Evolutionary conservation across 2,888 invertebrate genomes (phyloP), one percentile per base, ranked within the genome.

Genomic region (Heterodera filipjevi): DNA sequence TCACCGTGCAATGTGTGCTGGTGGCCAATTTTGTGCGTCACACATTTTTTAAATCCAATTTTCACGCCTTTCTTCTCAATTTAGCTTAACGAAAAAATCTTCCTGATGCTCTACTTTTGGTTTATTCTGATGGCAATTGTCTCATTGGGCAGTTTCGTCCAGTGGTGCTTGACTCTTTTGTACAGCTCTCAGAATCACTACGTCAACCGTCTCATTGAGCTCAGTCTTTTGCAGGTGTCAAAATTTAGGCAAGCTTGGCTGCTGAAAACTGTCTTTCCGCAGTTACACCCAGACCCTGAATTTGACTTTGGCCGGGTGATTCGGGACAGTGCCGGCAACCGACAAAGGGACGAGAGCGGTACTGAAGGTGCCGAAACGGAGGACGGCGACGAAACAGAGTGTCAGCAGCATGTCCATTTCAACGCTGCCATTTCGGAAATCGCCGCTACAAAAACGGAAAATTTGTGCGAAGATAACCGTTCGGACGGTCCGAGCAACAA

Each of bases 1-100:
- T 77, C 39, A 80, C 82, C n/a, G 80, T 86, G 19, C 85, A 85
- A 77, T 85, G 85, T 71, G 83, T 85, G 32, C 80, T 85, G 59
- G 78, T 79, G 81, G 79, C 81, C 53, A 86, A 85, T 80, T 85
- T 86, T 81, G 66, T 84, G n/a, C n/a, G n/a, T n/a, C n/a, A n/a
- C n/a, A n/a, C n/a, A n/a, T n/a, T n/a, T n/a, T n/a, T n/a, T n/a
- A 8, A 53, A 53, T 53, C 22, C 59, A n/a, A 27, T 44, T 32
- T 19, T 22, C 10, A 27, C 68, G 30, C 46, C 6, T 53, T 3
- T 3, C 49, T 72, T 39, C 39, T 10, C 22, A 6, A 6, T 75
- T 75, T 32, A 75, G 79, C 66, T 79, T n/a, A 79, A 79, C 53
- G 79, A 79, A 14, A 79, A 79, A 72, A 53, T 79, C 32, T 79